Conservation (phyloP, 2,113 vertebrate genomes). For the Geococcyx californianus region DNA sequence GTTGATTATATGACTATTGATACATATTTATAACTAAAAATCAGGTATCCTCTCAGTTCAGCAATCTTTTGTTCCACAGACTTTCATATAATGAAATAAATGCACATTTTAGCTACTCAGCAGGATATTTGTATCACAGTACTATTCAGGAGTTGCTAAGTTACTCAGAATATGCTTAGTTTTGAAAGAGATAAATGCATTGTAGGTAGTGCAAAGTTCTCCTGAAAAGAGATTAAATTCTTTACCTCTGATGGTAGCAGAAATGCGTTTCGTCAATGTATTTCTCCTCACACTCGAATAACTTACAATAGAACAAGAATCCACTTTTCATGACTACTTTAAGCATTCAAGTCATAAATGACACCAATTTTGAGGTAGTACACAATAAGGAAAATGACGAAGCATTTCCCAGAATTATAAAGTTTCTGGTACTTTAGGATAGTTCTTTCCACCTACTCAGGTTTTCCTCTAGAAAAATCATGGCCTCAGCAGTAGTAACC, state of each 20-base stretch:
- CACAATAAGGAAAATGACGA: neutral
- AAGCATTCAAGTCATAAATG: neutral
- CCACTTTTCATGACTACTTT: neutral
- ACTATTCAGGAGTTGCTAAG: neutral
- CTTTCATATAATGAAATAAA: neutral
- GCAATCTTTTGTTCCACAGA: neutral
- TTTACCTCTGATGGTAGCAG: neutral
- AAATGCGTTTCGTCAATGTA: fast-evolving
- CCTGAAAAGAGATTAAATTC: neutral
- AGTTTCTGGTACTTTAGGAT: neutral
- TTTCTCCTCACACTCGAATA: neutral
- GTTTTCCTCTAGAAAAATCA: neutral
- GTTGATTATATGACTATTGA: neutral
- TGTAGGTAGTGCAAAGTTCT: neutral
- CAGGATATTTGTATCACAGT: neutral
- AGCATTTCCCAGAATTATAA: neutral
- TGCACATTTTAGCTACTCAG: neutral
- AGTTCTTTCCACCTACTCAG: neutral
- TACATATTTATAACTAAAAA: neutral
- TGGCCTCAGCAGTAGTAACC: neutral
- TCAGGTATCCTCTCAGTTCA: neutral
- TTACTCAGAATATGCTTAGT: neutral
- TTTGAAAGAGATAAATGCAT: neutral
- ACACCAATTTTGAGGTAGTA: neutral
- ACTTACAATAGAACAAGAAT: neutral